Evolutionary conservation across 1,140 invertebrate genomes (phyloP), one percentile per base, ranked within the genome.

Genomic region (Drosophila lowei): DNA sequence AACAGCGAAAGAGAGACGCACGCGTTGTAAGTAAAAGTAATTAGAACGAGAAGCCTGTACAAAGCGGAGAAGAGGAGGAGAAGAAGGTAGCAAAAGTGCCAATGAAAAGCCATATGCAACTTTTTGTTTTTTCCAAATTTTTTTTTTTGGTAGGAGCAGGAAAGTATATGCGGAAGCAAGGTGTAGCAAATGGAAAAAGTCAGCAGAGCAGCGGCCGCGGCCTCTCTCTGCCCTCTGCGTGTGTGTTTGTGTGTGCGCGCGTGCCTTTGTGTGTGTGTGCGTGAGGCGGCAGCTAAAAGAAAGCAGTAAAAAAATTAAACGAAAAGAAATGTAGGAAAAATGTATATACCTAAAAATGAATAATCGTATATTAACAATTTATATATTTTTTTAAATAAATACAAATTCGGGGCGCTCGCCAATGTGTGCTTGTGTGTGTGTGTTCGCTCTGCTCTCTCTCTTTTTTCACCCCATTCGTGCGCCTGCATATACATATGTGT

Each of bases 91-190:
- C 59, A 70, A 77, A 78, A 81, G 79, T 83, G 64, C 43, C 43
- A 63, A 47, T 23, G 57, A 28, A 67, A 49, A 61, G 23, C 23
- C 49, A 66, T 55, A 68, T 50, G 50, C 63, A 44, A 57, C 63
- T 43, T 66, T 48, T 68, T 34, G 53, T 43, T 30, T 47, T 59
- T 59, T 16, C 5, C 47, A 28, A 34, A 30, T 30, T 16, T 53
- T 59, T 52, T 58, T 53, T 53, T 38, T 8, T 34, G 23, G 42
- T 42, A 50, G 47, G 49, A 42, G 30, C 43, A 55, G 64, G 28
- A 79, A 85, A 75, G 77, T 85, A 80, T 80, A 86, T 86, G 73
- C 81, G 77, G 77, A 86, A 86, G 81, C 81, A 86, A 85, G 80
- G 80, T 85, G 79, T 84, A 83, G 79, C 75, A 65, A 79, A 84